phyloP scores from a whole-genome alignment of 2,888 invertebrate species.

The Liposcelis brunnea region DNA sequence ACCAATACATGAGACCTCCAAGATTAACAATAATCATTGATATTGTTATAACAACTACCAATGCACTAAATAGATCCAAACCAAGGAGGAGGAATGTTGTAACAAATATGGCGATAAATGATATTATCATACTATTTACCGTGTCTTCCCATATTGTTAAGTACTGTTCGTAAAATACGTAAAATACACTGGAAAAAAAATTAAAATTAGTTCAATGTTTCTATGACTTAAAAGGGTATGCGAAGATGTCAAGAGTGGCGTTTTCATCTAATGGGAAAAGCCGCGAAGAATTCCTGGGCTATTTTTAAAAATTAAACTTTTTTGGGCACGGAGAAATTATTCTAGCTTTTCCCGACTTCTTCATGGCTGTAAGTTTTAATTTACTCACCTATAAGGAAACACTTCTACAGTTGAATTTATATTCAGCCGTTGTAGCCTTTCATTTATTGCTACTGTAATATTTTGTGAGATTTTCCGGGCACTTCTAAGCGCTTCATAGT shows the following conservation, averaged over 20 bases:
- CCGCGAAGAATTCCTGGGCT: too few relatives aligned
- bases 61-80: constrained; percentile 75
- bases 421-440: constrained; percentile 29
- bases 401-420: constrained; percentile 40
- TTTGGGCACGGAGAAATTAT: too few relatives aligned
- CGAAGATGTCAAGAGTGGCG: too few relatives aligned
- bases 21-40: constrained; percentile 86
- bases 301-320: too few relatives aligned
- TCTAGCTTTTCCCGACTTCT: too few relatives aligned
- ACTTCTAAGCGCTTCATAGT: constrained; percentile 67
- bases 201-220: neutral
- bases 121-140: constrained; percentile 68
- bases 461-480: constrained; percentile 68
- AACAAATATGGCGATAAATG: constrained; percentile 80
- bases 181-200: constrained; percentile 53
- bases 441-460: constrained; percentile 57
- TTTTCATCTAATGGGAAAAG: too few relatives aligned
- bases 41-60: constrained; percentile 64
- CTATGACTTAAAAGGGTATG: neutral
- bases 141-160: constrained; percentile 89
- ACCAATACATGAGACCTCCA: constrained; percentile 92
- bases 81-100: constrained; percentile 88
- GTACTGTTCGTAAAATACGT: constrained; percentile 99
- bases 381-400: constrained; percentile 62
- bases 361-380: too few relatives aligned